Evolutionary conservation across 2,113 vertebrate genomes (phyloP).

Genomic region (Upupa epops): DNA sequence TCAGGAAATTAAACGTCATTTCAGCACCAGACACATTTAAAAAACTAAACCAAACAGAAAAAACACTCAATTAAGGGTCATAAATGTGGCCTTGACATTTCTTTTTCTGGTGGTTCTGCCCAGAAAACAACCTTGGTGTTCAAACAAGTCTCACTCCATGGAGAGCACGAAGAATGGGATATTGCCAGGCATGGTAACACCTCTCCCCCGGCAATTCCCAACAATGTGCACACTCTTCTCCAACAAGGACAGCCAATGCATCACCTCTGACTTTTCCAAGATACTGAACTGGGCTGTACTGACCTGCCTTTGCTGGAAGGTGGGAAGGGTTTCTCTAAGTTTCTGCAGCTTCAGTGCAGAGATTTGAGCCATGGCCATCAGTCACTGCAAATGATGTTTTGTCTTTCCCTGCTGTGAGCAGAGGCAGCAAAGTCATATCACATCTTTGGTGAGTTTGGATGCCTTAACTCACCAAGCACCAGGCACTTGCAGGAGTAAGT

Average conservation of each 20-base stretch:
- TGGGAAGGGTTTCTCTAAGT: rapidly evolving
- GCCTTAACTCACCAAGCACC: neutral
- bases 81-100: neutral
- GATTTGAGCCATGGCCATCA: neutral
- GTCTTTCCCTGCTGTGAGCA: neutral
- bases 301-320: neutral
- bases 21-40: neutral
- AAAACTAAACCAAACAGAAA: neutral
- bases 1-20: neutral
- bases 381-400: rapidly evolving
- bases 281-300: neutral
- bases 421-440: neutral
- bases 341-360: neutral
- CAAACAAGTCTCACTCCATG: neutral
- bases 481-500: neutral
- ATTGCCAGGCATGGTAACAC: neutral
- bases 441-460: neutral
- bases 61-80: neutral
- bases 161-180: too few species aligned
- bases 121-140: neutral
- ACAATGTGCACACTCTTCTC: rapidly evolving
- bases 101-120: neutral
- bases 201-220: neutral
- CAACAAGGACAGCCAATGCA: rapidly evolving
- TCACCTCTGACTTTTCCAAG: neutral